Conservation (phyloP, 2,888 invertebrate species). For the Tinea trinotella region DNA sequence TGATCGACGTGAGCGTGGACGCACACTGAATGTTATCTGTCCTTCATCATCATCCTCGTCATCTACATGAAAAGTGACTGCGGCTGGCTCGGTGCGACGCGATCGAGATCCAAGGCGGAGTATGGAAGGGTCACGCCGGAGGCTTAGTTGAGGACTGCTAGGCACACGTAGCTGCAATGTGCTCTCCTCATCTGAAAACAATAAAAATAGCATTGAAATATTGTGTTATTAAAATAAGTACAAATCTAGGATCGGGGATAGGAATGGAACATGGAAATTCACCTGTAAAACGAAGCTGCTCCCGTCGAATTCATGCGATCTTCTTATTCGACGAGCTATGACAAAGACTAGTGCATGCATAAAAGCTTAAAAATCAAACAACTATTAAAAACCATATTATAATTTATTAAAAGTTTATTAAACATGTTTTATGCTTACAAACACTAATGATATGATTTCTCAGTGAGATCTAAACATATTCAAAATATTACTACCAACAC, state of each 20-base stretch:
- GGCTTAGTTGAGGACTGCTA: conserved; percentile 21
- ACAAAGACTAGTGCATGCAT: conserved; percentile 12
- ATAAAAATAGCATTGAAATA: not conserved
- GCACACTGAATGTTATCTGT: conserved; percentile 59
- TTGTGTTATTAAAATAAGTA: not conserved
- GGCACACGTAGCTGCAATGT: conserved; percentile 38
- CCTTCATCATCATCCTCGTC: conserved; percentile 55
- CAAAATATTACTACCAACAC: not conserved
- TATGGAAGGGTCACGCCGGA: conserved; percentile 45
- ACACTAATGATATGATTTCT: conserved; percentile 12
- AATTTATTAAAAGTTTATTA: conserved; percentile 3
- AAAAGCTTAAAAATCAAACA: conserved; percentile 14
- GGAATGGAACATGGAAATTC: conserved; percentile 6
- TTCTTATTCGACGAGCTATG: not conserved
- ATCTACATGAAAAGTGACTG: conserved; percentile 64
- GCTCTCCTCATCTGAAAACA: conserved; percentile 48
- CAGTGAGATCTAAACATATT: conserved; percentile 1
- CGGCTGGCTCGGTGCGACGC: conserved; percentile 38
- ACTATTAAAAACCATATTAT: conserved; percentile 13
- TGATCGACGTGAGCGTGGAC: conserved; percentile 29
- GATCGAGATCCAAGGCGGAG: conserved; percentile 40
- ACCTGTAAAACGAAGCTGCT: not conserved
- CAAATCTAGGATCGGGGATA: not conserved
- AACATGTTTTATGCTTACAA: conserved; percentile 7
- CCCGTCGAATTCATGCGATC: not conserved